phyloP scores from a whole-genome alignment of 2,888 invertebrate genomes.

The Hirtodrosophila histrioides region DNA sequence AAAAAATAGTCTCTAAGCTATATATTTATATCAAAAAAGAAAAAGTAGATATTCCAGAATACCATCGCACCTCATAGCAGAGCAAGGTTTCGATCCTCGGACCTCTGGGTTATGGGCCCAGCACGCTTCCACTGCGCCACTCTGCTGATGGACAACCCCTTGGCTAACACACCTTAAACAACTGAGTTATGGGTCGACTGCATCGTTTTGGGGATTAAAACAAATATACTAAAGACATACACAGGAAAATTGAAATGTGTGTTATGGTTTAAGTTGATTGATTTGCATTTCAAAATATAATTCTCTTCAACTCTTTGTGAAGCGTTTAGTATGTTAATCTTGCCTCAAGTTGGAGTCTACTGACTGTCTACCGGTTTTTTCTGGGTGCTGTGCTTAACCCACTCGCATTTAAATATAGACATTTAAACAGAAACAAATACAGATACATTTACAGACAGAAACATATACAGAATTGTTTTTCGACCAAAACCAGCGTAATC shows the following conservation, averaged over 20 bases:
- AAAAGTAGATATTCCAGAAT: neutral
- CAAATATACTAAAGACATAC: constrained; percentile 1
- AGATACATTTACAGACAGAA: constrained; percentile 9
- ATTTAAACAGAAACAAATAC: constrained; percentile 30
- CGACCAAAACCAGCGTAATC: constrained; percentile 31
- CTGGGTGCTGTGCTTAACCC: constrained; percentile 13
- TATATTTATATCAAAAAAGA: neutral
- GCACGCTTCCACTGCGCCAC: constrained; percentile 64
- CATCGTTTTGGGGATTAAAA: neutral
- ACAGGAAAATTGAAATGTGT: neutral
- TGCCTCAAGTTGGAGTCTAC: constrained; percentile 1
- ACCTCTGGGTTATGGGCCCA: constrained; percentile 66
- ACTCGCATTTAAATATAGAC: constrained; percentile 35
- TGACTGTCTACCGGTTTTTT: constrained; percentile 37
- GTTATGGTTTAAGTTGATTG: constrained; percentile 5
- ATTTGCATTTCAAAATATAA: constrained; percentile 16
- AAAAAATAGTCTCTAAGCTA: neutral
- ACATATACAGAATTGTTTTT: constrained; percentile 33
- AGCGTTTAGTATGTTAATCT: constrained; percentile 34
- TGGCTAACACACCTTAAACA: neutral
- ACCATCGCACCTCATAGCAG: constrained; percentile 25
- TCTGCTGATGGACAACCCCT: constrained; percentile 25
- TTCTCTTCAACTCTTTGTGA: constrained; percentile 5
- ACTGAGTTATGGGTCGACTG: no score
- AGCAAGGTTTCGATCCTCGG: constrained; percentile 66